A percentile compares a stretch with the other conserved stretches of the same genome.
phyloP scores from a whole-genome alignment of 2,888 invertebrate species.

The Drosophila flavopinicola region DNA sequence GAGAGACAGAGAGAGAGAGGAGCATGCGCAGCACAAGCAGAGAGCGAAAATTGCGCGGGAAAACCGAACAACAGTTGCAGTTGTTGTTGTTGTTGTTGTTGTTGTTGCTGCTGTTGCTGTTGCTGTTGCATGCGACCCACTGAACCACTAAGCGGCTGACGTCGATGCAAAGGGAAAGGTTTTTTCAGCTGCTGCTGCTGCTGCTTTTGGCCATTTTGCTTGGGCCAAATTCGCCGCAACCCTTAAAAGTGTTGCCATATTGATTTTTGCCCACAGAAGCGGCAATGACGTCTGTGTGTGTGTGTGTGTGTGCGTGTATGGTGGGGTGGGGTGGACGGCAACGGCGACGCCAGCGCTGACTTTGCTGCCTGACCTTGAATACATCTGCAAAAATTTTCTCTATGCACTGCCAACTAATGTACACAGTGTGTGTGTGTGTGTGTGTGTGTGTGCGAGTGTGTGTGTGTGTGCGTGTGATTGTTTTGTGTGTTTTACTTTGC shows the following conservation, averaged over 20 bases:
- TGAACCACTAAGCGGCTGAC: constrained; percentile 65
- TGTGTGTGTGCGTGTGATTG: constrained; percentile 27
- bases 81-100: constrained; percentile 25
- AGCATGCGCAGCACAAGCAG: constrained; percentile 39
- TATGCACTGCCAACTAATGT: constrained; percentile 61
- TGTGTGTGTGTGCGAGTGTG: constrained; percentile 24
- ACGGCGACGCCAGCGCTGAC: constrained; percentile 46
- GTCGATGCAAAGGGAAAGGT: constrained; percentile 22
- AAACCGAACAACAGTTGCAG: constrained; percentile 55
- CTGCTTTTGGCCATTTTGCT: constrained; percentile 25
- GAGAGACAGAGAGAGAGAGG: constrained; percentile 11
- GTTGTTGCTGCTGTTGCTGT: constrained; percentile 13
- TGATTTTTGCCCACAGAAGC: constrained; percentile 58
- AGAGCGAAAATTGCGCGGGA: constrained; percentile 72
- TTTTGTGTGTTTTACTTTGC: constrained; percentile 41
- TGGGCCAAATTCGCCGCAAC: constrained; percentile 70
- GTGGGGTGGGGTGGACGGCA: constrained; percentile 20
- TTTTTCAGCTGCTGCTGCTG: too few species aligned
- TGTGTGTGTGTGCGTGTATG: constrained; percentile 26
- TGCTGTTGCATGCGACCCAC: constrained; percentile 68
- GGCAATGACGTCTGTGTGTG: constrained; percentile 23
- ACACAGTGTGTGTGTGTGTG: constrained; percentile 11
- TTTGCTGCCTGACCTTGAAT: constrained; percentile 77
- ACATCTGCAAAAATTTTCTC: constrained; percentile 66
- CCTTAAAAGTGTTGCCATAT: constrained; percentile 78